Evolutionary conservation across 2,797 vertebrate genomes (phyloP), one percentile per base, ranked within the genome.

Genomic region (Notoglanidium macrostoma): DNA sequence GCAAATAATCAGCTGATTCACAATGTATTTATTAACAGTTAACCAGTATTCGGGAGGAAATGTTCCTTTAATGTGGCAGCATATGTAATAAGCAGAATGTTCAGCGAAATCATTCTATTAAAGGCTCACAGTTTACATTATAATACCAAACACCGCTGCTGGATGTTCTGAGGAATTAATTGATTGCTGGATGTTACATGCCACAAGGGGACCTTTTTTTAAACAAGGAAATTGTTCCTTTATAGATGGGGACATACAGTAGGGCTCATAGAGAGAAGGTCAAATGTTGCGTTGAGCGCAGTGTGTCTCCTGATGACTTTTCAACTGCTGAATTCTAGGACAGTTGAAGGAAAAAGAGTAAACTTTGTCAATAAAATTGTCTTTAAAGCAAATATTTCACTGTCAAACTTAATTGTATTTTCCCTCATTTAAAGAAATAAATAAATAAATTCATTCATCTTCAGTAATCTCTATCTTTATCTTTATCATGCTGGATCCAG

Each of bases 81-180:
- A 86, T 82, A 77, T 54, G 32, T 55, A 76, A 29, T 57, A 44
- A 67, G 49, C 54, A 51, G 80, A 87, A 83, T 63, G 32, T 11
- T 14, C 55, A 26, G 32, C 8, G 26, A 51, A 80, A 72, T 29
- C 17, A 74, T 86, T 86, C 85, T 19, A 86, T 83, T 54, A 83
- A 21, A 44, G 32, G 21, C 57, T 81, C 65, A 81, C 44, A 55
- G 51, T 57, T 87, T 83, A 35, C 9, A 21, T 61, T 63, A 82
- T 61, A 74, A 83, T 35, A 55, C 35, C 57, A 87, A 87, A 83
- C 70, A 77, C 32, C 55, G 35, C 40, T 87, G 73, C 49, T 68
- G 46, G 23, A 29, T 19, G 19, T 87, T 40, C 23, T 67, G 12
- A 32, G 8, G 46, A 84, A 65, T 49, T n/a, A 1, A 82, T 65